phyloP scores from a whole-genome alignment of 2,797 vertebrate species.

The Pogoniulus pusillus region DNA sequence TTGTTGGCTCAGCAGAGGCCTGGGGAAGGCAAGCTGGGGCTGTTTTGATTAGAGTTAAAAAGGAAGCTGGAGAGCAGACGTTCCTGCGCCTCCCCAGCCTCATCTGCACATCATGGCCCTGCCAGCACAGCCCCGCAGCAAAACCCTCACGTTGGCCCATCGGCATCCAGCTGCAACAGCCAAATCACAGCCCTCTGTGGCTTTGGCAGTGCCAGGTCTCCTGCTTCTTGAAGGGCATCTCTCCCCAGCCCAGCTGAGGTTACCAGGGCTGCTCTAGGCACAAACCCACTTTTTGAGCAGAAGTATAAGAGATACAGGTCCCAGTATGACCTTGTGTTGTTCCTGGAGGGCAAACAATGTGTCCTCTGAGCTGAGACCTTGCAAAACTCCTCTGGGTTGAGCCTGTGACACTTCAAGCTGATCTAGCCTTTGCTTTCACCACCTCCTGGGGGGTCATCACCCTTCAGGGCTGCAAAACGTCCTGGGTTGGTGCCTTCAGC shows the following conservation, averaged over 20 bases:
- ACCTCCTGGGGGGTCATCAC: neutral
- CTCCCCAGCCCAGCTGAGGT: neutral
- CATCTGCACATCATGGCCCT: neutral
- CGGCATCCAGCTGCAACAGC: neutral
- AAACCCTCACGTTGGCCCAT: neutral
- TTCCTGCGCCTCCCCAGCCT: neutral
- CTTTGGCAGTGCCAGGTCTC: neutral
- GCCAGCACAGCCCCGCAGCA: neutral
- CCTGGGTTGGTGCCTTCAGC: neutral
- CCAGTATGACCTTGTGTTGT: neutral
- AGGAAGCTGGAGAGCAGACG: slow-evolving; percentile 16
- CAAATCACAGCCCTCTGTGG: accelerated
- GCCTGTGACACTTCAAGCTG: accelerated
- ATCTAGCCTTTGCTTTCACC: no score
- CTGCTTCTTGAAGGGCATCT: neutral
- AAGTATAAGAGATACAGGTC: neutral
- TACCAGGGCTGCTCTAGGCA: neutral
- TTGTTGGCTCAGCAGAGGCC: neutral
- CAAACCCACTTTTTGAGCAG: neutral
- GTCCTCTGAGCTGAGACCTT: neutral
- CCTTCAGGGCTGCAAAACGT: neutral
- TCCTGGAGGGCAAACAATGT: neutral
- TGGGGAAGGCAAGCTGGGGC: neutral
- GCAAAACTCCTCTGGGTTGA: accelerated
- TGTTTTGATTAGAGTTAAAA: neutral